phyloP scores from a whole-genome alignment of 2,888 invertebrate species.

The Tyria jacobaeae region DNA sequence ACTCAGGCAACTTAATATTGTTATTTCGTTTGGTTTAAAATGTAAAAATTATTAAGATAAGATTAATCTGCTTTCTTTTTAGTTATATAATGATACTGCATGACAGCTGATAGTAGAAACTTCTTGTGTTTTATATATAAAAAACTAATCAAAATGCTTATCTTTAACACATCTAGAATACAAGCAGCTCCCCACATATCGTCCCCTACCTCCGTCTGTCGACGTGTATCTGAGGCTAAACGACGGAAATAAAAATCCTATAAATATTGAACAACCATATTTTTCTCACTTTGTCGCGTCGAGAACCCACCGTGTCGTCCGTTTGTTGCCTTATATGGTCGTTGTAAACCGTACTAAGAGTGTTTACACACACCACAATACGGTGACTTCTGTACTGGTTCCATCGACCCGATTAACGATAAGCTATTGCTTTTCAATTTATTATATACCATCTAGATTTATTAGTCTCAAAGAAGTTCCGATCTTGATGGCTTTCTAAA shows the following conservation, averaged over 20 bases:
- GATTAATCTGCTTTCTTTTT: background rate
- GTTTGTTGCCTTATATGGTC: slow-evolving; percentile 61
- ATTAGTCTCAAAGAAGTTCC: slow-evolving; percentile 8
- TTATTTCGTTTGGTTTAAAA: background rate
- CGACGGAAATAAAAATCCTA: slow-evolving; percentile 84
- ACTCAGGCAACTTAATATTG: too few relatives aligned
- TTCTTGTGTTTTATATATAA: background rate
- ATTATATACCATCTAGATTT: slow-evolving; percentile 7
- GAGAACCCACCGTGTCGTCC: slow-evolving; percentile 66
- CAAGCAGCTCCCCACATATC: slow-evolving; percentile 39
- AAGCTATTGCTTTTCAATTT: slow-evolving; percentile 17
- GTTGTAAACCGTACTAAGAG: slow-evolving; percentile 49
- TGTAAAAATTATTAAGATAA: background rate
- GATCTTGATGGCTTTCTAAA: background rate
- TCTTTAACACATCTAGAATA: slow-evolving; percentile 54
- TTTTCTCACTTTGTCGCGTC: slow-evolving; percentile 84
- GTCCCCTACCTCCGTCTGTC: slow-evolving; percentile 62
- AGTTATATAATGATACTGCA: too few relatives aligned
- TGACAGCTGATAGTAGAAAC: background rate
- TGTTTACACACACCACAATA: slow-evolving; percentile 46
- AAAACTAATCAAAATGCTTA: background rate
- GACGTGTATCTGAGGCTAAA: slow-evolving; percentile 78
- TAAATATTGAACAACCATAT: slow-evolving; percentile 86
- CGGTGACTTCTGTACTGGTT: slow-evolving; percentile 20
- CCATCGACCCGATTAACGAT: slow-evolving; percentile 11